phyloP scores from a whole-genome alignment of 2,113 vertebrate species.

The Gymnarchus niloticus region DNA sequence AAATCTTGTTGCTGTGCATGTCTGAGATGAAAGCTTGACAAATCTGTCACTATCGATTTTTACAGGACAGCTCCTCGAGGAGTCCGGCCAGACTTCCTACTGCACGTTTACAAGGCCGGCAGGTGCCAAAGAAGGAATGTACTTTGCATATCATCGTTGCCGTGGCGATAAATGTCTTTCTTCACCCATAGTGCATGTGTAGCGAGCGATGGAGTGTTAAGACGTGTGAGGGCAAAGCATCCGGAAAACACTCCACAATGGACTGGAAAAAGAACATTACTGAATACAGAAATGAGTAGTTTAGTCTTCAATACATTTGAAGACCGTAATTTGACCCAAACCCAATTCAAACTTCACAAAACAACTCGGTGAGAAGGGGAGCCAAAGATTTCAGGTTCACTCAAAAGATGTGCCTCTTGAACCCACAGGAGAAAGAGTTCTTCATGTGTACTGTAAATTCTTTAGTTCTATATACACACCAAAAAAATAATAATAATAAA shows the following conservation, averaged over 20 bases:
- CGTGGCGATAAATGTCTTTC: neutral
- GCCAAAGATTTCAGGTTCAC: neutral
- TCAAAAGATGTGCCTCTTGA: no score
- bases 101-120: neutral
- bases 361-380: neutral
- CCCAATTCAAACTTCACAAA: neutral
- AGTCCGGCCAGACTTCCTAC: no score
- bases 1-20: slow-evolving; percentile 33
- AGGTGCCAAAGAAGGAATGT: neutral
- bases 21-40: slow-evolving; percentile 38
- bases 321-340: neutral
- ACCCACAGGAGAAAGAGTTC: neutral
- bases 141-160: neutral
- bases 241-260: neutral
- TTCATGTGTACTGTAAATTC: neutral
- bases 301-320: neutral
- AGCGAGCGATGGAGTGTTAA: neutral
- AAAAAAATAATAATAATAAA: neutral
- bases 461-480: neutral
- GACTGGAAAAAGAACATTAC: neutral
- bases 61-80: neutral
- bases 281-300: neutral
- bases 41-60: slow-evolving; percentile 27
- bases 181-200: neutral
- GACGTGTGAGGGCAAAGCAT: neutral